Evolutionary conservation across 2,113 vertebrate species (phyloP).

Genomic region (Onychostruthus taczanowskii): DNA sequence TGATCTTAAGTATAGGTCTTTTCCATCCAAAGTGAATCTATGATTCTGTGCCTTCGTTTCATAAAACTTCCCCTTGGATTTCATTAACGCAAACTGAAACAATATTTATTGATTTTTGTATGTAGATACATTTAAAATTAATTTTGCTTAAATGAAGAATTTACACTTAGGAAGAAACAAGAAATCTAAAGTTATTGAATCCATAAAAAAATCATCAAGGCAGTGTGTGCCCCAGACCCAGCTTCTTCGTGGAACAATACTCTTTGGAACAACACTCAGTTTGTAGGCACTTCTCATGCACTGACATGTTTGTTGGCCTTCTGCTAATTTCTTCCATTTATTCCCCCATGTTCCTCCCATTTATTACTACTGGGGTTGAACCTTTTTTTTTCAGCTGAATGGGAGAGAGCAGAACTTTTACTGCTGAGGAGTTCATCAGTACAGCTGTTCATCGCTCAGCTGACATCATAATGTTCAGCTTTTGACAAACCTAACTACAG

Average conservation of each 20-base stretch:
- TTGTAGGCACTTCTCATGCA: not conserved
- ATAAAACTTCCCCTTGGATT: constrained; percentile 8
- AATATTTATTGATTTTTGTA: not conserved
- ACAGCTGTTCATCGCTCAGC: constrained; percentile 31
- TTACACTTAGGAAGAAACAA: not conserved
- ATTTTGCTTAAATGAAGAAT: not conserved
- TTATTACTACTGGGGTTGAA: not conserved
- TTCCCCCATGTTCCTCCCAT: not conserved
- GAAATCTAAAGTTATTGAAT: not conserved
- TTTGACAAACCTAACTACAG: constrained; percentile 57
- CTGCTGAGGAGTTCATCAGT: constrained; percentile 50
- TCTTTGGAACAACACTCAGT: not conserved
- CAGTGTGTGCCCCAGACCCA: not conserved
- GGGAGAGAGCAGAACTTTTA: constrained; percentile 22
- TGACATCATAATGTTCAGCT: constrained; percentile 41
- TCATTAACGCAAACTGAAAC: constrained; percentile 23
- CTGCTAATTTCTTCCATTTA: constrained; percentile 3
- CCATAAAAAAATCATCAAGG: not conserved
- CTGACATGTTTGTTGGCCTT: not conserved
- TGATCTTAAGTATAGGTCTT: not conserved
- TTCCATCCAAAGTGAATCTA: not conserved
- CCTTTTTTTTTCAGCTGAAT: constrained; percentile 20
- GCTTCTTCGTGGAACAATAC: not conserved
- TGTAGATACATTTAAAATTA: not conserved
- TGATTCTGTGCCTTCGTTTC: not conserved